A percentile compares a stretch with the other conserved stretches of the same genome.
Evolutionary conservation across 2,113 vertebrate genomes (phyloP).

Genomic region (Rhinopomastus cyanomelas): DNA sequence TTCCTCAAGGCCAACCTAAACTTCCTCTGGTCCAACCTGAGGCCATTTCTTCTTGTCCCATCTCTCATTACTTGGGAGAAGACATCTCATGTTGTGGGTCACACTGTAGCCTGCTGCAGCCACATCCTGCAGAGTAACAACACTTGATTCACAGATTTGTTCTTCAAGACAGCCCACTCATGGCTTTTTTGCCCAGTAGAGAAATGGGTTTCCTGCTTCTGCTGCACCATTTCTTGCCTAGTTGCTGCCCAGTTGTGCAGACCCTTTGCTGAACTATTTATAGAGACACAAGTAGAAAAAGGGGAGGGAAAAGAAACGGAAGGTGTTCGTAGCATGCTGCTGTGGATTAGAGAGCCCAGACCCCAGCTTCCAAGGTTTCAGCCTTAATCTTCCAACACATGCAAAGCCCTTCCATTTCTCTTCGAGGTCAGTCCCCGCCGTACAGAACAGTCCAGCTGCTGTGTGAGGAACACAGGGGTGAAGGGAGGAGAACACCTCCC

Average conservation of each 20-base stretch:
- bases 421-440: neutral
- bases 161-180: neutral
- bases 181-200: neutral
- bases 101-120: neutral
- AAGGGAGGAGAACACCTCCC: too few relatives aligned
- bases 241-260: neutral
- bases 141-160: neutral
- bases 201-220: neutral
- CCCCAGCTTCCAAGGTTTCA: constrained; percentile 40
- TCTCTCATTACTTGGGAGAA: too few relatives aligned
- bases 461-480: neutral
- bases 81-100: neutral
- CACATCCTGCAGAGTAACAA: neutral
- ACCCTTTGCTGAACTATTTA: neutral
- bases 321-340: constrained; percentile 4
- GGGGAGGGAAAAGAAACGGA: neutral
- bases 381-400: constrained; percentile 38
- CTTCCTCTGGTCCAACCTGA: too few relatives aligned
- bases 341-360: constrained; percentile 32
- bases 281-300: neutral
- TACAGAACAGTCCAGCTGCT: neutral
- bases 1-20: too few relatives aligned
- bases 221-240: neutral
- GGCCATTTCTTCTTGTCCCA: too few relatives aligned
- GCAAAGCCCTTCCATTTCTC: constrained; percentile 56